Evolutionary conservation across 35 echinoderm and acorn worm genomes (phyloP).

Genomic region (Diadema setosum): DNA sequence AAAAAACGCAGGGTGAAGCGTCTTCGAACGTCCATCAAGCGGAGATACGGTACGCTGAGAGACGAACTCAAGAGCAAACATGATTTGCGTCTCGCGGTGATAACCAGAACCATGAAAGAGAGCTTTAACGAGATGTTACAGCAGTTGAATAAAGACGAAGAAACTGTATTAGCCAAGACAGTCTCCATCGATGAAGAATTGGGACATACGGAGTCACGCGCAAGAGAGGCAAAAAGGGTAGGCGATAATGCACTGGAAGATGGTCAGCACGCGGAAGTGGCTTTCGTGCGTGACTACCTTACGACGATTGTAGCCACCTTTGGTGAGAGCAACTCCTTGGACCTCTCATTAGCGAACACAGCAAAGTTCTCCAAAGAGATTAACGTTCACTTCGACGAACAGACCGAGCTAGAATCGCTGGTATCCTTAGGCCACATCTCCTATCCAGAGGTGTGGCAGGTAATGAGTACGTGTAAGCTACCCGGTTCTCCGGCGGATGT

Average conservation of each 20-base stretch:
- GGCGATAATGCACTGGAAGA: conserved; percentile 9
- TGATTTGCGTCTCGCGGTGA: not conserved
- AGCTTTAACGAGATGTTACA: not conserved
- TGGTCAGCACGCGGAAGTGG: not conserved
- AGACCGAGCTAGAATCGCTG: not conserved
- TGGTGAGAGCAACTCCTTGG: not conserved
- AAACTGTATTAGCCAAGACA: not conserved
- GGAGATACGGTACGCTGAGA: not conserved
- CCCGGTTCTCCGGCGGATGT: not conserved
- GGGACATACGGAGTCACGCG: not conserved
- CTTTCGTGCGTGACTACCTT: not conserved
- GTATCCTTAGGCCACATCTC: not conserved
- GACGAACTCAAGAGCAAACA: not conserved
- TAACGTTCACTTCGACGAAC: not conserved
- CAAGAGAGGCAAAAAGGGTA: not conserved
- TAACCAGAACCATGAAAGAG: not conserved
- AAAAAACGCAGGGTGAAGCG: not conserved
- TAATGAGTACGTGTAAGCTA: not conserved
- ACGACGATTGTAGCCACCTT: not conserved
- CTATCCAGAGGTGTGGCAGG: not conserved
- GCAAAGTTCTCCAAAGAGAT: not conserved
- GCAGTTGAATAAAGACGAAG: not conserved
- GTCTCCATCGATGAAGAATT: not conserved
- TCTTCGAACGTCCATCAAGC: not conserved
- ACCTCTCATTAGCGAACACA: not conserved